Evolutionary conservation across 1,140 invertebrate genomes (phyloP), one percentile per base, ranked within the genome.

Genomic region (Drosophila virilis): DNA sequence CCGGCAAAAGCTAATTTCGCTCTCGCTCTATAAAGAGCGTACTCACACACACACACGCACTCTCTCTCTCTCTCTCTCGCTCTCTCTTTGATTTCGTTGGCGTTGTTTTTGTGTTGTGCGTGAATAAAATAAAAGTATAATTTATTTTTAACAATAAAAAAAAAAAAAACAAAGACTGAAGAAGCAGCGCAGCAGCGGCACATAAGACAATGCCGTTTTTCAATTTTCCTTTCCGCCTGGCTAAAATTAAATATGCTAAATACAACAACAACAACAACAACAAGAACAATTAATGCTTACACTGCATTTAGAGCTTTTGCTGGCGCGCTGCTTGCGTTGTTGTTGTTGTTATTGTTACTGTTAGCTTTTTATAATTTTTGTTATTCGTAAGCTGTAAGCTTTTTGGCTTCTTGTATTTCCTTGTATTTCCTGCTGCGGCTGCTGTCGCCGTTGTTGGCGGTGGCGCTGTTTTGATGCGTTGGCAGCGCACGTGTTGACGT

Each of bases 111-210:
- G 32, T 50, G 50, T 55, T 74, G 80, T 80, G 77, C 80, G 82
- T 82, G 62, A 58, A 58, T 17, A 74, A 76, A 84, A 84, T 76
- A 75, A 65, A 79, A 76, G 71, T 76, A 76, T 60, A 79, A 73
- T 83, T 68, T 83, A 84, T 83, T 80, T 84, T 83, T 78, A 83
- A 84, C 80, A 80, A 83, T 51, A 75, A 83, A 52, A 83, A 83
- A 58, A 75, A 83, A 52, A 83, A 17, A 17, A 17, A 1, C 17
- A n/a, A 67, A 66, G 48, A 52, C 62, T 8, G 2, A 61, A 55
- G 37, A 22, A 22, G 66, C 10, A 38, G 55, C 61, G 55, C 61
- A 65, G 74, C 33, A 45, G 61, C 68, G 45, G 58, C 45, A 51
- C 42, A 45, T 22, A 52, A 73, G 46, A 80, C 77, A 80, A 80